phyloP scores from a whole-genome alignment of 2,113 vertebrate species.

The Propithecus coquereli region DNA sequence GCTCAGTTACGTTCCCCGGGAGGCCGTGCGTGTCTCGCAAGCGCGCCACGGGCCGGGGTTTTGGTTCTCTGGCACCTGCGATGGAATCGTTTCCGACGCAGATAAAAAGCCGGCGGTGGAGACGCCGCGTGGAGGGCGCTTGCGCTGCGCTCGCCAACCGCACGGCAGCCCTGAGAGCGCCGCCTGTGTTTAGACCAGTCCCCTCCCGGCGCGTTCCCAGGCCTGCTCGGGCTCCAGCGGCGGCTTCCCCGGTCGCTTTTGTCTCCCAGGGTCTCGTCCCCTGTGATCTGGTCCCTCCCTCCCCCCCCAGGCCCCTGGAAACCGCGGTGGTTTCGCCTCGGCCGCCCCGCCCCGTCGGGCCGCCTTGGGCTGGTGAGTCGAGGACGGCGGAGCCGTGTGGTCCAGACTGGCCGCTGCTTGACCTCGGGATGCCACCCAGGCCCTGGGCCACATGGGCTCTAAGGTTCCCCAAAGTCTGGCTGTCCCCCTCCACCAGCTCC shows the following conservation, averaged over 20 bases:
- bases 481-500: not conserved
- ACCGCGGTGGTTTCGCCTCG: not conserved
- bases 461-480: conserved; percentile 18
- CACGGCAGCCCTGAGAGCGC: not conserved
- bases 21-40: not conserved
- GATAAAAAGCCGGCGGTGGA: not conserved
- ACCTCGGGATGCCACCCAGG: not conserved
- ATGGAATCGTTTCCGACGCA: not conserved
- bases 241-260: conserved; percentile 24
- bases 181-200: not conserved
- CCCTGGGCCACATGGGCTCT: not conserved
- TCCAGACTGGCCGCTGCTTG: not conserved
- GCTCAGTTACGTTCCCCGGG: not conserved
- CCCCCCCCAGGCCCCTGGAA: conserved; percentile 35
- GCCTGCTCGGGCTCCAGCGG: not conserved
- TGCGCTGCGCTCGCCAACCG: not conserved
- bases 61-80: not conserved
- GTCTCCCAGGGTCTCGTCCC: conserved; percentile 6
- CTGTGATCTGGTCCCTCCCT: not conserved
- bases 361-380: not conserved
- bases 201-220: conserved; percentile 8
- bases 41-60: not conserved
- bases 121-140: not conserved
- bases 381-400: not conserved
- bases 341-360: not conserved